Evolutionary conservation across 1,140 invertebrate genomes (phyloP), one percentile per base, ranked within the genome.

Genomic region (Chironomus tepperi): DNA sequence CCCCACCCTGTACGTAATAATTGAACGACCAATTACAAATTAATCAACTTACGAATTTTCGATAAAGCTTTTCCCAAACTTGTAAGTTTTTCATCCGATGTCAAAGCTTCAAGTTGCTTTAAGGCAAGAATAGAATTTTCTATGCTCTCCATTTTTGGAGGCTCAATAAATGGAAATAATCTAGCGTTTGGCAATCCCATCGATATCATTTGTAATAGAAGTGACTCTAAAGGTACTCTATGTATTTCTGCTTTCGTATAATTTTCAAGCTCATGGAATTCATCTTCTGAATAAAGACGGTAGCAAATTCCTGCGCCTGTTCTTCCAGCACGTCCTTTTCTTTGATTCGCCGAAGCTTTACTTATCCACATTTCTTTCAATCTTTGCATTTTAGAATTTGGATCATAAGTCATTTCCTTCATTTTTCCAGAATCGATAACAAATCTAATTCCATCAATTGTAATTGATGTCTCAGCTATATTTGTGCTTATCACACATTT

Each of bases 401-500:
- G 88, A 83, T 98, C 94, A 82, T 95, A 98, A 81, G 89, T 95
- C 95, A 98, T 98, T 84, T 98, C 93, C 84, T 99, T 99, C 0
- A 84, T 83, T 87, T 97, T 96, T 24, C 95, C 94, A 12, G 96
- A 98, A 84, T 99, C 98, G 7, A 96, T 89, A 2, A 99, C 97
- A 86, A 99, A 99, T 80, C 97, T 85, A 76, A 99, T 93, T 5
- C 97, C 98, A 84, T 99, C 98, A 75, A 99, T 98, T 0, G 98
- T 99, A 5, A 99, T 91, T 6, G 97, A 99, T 0, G 98, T 99
- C 86, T 99, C 98, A 0, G 98, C 97, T 75, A 99, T 99, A 80
- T 99, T 99, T n/a, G 98, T 99, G 0, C 96, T 96, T 2, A 99
- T 89, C 76, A 99, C 97, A 81, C 97, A 99, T 84, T 99, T 99